Evolutionary conservation across 2,888 invertebrate genomes (phyloP).

Genomic region (Platycnemis pennipes): DNA sequence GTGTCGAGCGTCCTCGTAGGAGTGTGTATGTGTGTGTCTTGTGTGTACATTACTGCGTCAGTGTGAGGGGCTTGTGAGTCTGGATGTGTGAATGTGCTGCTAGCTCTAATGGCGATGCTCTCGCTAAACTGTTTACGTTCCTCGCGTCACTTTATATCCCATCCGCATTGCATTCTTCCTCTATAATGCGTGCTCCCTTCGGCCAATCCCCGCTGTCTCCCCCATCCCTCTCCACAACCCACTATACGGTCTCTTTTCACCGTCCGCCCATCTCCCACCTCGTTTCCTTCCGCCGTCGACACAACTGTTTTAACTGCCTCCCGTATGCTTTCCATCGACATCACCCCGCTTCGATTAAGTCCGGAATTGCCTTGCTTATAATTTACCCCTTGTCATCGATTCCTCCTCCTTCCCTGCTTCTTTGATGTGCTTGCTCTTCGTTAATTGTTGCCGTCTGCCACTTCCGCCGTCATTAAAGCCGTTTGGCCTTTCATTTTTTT

Average conservation of each 20-base stretch:
- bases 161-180: constrained; percentile 30
- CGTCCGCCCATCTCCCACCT: neutral
- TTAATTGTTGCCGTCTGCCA: neutral
- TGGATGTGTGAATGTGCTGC: neutral
- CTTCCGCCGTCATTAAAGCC: neutral
- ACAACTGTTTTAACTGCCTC: neutral
- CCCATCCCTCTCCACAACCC: neutral
- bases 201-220: neutral
- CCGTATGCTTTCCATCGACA: neutral
- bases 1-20: neutral
- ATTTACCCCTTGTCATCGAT: neutral
- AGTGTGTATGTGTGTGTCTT: neutral
- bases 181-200: neutral
- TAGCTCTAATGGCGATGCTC: constrained; percentile 30
- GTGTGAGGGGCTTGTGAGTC: neutral
- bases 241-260: neutral
- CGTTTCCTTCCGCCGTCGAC: neutral
- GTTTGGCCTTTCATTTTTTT: neutral
- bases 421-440: neutral
- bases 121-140: constrained; percentile 23
- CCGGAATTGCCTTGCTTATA: neutral
- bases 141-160: constrained; percentile 36
- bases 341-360: neutral
- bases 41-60: neutral
- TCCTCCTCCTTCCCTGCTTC: neutral